Conservation (phyloP, 1,140 invertebrate species). For the Ceratina japonica region DNA sequence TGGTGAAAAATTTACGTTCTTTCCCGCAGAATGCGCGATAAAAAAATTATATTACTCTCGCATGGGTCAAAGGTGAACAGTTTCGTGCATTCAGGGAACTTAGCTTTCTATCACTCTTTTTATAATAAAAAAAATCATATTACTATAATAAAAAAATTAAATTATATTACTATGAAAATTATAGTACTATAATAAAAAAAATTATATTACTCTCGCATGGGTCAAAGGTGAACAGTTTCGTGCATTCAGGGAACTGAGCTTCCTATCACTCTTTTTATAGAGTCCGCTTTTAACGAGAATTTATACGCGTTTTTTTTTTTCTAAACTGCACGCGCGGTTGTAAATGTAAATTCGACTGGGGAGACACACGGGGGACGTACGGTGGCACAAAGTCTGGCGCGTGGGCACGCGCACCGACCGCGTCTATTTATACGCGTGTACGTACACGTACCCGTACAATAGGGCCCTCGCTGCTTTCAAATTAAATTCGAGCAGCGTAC, state of each 20-base stretch:
- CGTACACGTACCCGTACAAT: constrained; percentile 45
- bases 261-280: neutral
- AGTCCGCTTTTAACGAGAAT: constrained; percentile 47
- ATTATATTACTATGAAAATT: too few species aligned
- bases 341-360: constrained; percentile 59
- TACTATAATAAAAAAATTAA: too few species aligned
- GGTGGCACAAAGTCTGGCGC: constrained; percentile 52
- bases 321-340: constrained; percentile 16
- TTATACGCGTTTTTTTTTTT: constrained; percentile 28
- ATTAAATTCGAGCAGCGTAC: constrained; percentile 63
- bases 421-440: constrained; percentile 58
- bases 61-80: too few species aligned
- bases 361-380: constrained; percentile 26
- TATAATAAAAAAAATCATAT: too few species aligned
- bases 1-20: too few species aligned
- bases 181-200: too few species aligned
- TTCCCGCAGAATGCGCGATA: too few species aligned
- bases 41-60: too few species aligned
- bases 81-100: too few species aligned
- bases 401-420: constrained; percentile 53
- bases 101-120: neutral
- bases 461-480: constrained; percentile 51
- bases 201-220: too few species aligned
- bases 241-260: neutral
- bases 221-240: too few species aligned